Conservation (phyloP, 1,140 invertebrate species). For the Neodiprion lecontei region DNA sequence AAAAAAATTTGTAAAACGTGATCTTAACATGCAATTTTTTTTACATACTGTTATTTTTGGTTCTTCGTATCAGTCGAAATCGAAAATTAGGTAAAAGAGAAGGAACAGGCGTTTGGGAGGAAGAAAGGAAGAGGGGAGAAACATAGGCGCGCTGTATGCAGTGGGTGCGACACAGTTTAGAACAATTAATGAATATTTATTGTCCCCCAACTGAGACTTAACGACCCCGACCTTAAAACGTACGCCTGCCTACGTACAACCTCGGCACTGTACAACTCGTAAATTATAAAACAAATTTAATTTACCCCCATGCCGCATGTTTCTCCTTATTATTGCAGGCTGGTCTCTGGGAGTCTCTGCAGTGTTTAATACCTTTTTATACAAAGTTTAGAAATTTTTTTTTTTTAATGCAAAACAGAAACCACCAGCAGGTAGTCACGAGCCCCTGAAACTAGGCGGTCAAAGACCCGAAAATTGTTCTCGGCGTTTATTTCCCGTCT, state of each 20-base stretch:
- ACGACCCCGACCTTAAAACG: slow-evolving; percentile 37
- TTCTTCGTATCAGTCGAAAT: slow-evolving; percentile 30
- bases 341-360: too few relatives aligned
- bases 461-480: too few relatives aligned
- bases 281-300: slow-evolving; percentile 47
- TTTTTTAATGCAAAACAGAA: too few relatives aligned
- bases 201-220: slow-evolving; percentile 51
- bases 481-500: too few relatives aligned
- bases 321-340: slow-evolving; percentile 9
- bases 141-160: slow-evolving; percentile 19
- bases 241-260: slow-evolving; percentile 18
- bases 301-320: slow-evolving; percentile 29
- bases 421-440: too few relatives aligned
- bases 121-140: slow-evolving; percentile 10
- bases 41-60: not conserved
- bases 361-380: too few relatives aligned
- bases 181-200: slow-evolving; percentile 58
- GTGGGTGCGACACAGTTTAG: slow-evolving; percentile 28
- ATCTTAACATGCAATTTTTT: too few relatives aligned
- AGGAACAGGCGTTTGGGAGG: not conserved
- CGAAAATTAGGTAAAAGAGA: slow-evolving; percentile 30
- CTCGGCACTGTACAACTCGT: slow-evolving; percentile 24
- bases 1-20: too few relatives aligned
- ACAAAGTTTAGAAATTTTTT: too few relatives aligned
- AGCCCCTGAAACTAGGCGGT: too few relatives aligned